These are phyloP conservation scores for Piezodorus guildinii DNA, from an alignment of 1,140 invertebrate species.

Conservation along the genomic window DNA sequence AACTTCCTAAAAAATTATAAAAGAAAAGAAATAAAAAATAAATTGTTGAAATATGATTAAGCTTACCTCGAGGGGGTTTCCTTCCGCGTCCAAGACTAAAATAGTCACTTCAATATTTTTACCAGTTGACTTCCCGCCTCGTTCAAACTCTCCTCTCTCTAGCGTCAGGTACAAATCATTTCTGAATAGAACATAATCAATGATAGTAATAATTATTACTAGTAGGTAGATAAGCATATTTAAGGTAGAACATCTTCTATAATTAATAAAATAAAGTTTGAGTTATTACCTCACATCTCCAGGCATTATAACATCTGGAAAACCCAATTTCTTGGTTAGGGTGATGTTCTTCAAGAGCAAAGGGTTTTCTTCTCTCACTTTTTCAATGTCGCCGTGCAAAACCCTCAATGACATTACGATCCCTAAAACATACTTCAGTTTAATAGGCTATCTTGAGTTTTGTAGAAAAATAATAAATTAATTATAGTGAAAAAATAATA, in stretches of 20 bases:
- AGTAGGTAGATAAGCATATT: neutral
- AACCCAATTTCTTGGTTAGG: constrained; percentile 78
- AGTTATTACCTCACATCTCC: constrained; percentile 57
- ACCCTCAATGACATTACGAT: constrained; percentile 61
- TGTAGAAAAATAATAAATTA: too few relatives aligned
- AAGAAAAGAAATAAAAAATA: too few relatives aligned
- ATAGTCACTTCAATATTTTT: constrained; percentile 86
- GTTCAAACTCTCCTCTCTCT: constrained; percentile 79
- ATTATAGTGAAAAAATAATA: too few relatives aligned
- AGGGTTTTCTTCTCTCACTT: constrained; percentile 63
- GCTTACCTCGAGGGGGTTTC: constrained; percentile 53
- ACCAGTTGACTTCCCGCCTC: constrained; percentile 86
- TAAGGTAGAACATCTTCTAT: neutral
- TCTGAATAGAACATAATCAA: constrained; percentile 36
- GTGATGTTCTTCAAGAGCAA: constrained; percentile 71
- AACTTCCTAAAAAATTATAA: too few relatives aligned
- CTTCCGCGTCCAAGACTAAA: constrained; percentile 65
- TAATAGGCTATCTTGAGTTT: too few relatives aligned
- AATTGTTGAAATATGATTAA: neutral
- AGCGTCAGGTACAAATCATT: constrained; percentile 91
- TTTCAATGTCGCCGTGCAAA: constrained; percentile 58
- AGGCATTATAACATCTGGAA: constrained; percentile 91
- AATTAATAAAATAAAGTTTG: neutral
- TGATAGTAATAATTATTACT: neutral
- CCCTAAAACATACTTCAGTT: too few relatives aligned